Base-by-base conservation (phyloP, 2,797 vertebrate genomes). In the Brachymystax lenok region DNA sequence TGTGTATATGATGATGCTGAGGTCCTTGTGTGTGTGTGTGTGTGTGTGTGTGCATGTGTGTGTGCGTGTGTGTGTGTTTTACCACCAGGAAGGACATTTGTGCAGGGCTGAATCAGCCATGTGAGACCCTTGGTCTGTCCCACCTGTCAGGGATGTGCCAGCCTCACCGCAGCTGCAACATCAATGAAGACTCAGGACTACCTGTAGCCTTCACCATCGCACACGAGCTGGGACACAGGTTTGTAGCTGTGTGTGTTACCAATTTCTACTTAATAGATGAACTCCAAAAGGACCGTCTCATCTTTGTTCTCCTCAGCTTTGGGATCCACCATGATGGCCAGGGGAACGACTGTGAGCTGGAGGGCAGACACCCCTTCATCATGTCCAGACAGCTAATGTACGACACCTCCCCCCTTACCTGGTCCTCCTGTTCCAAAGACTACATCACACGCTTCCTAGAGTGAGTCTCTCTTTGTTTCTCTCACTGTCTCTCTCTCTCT, bases 181-280 rank as follows among this genome's bases (percentile, higher is more conserved):
- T 99, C 93, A 99, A 99, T 3, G 98, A 99, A 91, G 98, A 99
- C 80, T 97, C 98, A 0, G 98, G 98, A 0, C 93, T 99, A n/a
- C 98, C 98, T 0, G 91, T 98, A 24, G 96, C 98, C 63, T 99
- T 99, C 89, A 99, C 98, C 7, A 93, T 99, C 54, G 97, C 98
- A 74, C 98, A 99, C 75, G 98, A 99, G 79, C 95, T 99, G 59
- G 98, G 97, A 82, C 98, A 99, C 94, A 99, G 97, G 98, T 99
- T 3, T 52, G 85, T 84, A 70, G 70, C 63, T 75, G 27, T 79
- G 40, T 46, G 46, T 81, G 30, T 73, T 24, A 40, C 59, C 14
- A 17, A n/a, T 10, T 69, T 52, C 7, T 7, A 13, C 19, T 3
- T 63, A 63, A 67, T 67, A 67, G 66, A 33, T 13, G 1, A 33